A percentile compares a stretch with the other conserved stretches of the same genome.
Evolutionary conservation across 2,113 vertebrate genomes (phyloP).

Genomic region (Rousettus leschenaultii): DNA sequence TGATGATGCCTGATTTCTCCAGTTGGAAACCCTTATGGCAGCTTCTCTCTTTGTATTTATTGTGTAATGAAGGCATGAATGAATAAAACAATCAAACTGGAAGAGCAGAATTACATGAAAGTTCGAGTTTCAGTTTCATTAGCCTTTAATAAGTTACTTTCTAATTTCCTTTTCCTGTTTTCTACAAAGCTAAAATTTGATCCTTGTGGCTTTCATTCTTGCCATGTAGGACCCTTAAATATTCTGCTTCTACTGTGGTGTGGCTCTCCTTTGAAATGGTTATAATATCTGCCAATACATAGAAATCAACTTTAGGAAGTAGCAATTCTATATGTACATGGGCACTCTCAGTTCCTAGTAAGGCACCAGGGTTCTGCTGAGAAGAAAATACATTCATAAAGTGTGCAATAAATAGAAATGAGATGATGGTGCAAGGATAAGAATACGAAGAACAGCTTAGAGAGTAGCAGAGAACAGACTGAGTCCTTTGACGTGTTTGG

Average conservation of each 20-base stretch:
- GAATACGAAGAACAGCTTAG: neutral
- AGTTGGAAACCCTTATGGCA: neutral
- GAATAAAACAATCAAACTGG: slow-evolving; percentile 6
- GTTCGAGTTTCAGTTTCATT: neutral
- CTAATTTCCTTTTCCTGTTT: neutral
- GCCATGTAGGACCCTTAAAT: neutral
- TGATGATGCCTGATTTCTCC: neutral
- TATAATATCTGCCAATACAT: neutral
- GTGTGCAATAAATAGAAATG: neutral
- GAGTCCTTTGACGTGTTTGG: neutral
- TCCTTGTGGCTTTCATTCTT: neutral
- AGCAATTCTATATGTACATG: neutral
- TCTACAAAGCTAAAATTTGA: neutral
- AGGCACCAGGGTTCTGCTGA: neutral
- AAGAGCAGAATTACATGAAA: neutral
- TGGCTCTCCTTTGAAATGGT: neutral
- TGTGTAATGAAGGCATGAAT: neutral
- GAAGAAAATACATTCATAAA: slow-evolving; percentile 4
- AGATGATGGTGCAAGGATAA: neutral
- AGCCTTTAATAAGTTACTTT: neutral
- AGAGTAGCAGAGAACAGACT: neutral
- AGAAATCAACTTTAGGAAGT: neutral
- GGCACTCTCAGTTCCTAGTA: neutral
- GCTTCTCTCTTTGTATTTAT: neutral
- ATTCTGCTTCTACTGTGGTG: neutral